phyloP scores from a whole-genome alignment of 1,140 invertebrate species.

The Nixonia krombeini region DNA sequence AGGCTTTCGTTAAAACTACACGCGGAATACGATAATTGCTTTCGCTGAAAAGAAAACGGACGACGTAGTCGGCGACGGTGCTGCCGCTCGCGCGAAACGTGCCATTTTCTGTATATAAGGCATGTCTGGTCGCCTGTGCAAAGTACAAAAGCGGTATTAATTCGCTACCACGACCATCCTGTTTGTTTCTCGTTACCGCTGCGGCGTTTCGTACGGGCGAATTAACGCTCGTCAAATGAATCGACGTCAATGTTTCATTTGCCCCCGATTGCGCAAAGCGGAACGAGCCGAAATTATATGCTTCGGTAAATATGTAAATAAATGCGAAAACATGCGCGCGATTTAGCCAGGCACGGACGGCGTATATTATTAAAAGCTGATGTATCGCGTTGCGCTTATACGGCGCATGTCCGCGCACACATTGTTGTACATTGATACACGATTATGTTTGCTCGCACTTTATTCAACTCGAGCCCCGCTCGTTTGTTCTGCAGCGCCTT shows the following conservation, averaged over 20 bases:
- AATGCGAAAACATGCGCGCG: conserved; percentile 15
- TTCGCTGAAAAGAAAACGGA: too few relatives aligned
- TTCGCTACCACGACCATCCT: too few relatives aligned
- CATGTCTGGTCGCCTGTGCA: too few relatives aligned
- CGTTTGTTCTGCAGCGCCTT: conserved; percentile 40
- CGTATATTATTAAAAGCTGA: conserved; percentile 31
- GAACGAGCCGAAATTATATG: neutral
- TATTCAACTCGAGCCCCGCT: conserved; percentile 16
- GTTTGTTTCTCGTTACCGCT: too few relatives aligned
- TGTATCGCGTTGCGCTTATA: conserved; percentile 17
- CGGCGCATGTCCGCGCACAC: conserved; percentile 3
- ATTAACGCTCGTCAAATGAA: conserved; percentile 6
- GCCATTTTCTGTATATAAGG: too few relatives aligned
- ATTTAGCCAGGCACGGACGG: conserved; percentile 22
- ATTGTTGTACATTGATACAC: conserved; percentile 30
- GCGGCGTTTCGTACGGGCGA: too few relatives aligned
- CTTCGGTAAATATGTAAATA: conserved; percentile 31
- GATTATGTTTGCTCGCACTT: conserved; percentile 30
- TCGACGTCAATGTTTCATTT: conserved; percentile 5
- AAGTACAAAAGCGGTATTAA: too few relatives aligned
- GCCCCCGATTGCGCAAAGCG: conserved; percentile 1
- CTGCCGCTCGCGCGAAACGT: too few relatives aligned
- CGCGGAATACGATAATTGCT: too few relatives aligned
- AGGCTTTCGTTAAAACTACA: neutral
- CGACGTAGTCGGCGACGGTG: too few relatives aligned